Conservation (phyloP, 1,140 invertebrate genomes). For the Psix sp. region DNA sequence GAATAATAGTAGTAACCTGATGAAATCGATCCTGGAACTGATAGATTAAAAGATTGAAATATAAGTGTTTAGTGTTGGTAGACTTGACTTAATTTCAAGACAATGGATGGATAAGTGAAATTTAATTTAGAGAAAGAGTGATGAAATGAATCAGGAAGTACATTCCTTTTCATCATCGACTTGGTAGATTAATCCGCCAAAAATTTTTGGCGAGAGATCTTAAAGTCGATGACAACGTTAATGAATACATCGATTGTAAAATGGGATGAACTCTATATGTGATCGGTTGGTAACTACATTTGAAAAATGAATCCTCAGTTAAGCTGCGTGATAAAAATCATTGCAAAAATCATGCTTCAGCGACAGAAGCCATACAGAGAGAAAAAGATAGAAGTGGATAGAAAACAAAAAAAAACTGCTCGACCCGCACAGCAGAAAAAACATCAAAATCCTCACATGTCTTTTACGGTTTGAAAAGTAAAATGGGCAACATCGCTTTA, state of each 20-base stretch:
- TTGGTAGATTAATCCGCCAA: too few species aligned
- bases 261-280: too few species aligned
- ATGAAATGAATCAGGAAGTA: too few species aligned
- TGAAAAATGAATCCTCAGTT: too few species aligned
- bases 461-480: slow-evolving; percentile 61
- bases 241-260: too few species aligned
- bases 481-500: slow-evolving; percentile 45
- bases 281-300: too few species aligned
- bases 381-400: slow-evolving; percentile 18
- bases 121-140: too few species aligned
- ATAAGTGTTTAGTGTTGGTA: slow-evolving; percentile 6
- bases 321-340: slow-evolving; percentile 35
- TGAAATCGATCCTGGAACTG: slow-evolving; percentile 57
- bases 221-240: too few species aligned
- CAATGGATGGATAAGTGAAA: too few species aligned
- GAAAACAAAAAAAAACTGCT: slow-evolving; percentile 46
- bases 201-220: too few species aligned
- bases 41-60: slow-evolving; percentile 39
- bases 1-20: slow-evolving; percentile 75
- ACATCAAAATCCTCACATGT: slow-evolving; percentile 61
- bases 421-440: slow-evolving; percentile 35
- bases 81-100: too few species aligned
- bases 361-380: slow-evolving; percentile 37
- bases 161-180: too few species aligned
- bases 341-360: slow-evolving; percentile 51